Evolutionary conservation across 2,113 vertebrate species (phyloP).

Genomic region (Maccullochella peelii): DNA sequence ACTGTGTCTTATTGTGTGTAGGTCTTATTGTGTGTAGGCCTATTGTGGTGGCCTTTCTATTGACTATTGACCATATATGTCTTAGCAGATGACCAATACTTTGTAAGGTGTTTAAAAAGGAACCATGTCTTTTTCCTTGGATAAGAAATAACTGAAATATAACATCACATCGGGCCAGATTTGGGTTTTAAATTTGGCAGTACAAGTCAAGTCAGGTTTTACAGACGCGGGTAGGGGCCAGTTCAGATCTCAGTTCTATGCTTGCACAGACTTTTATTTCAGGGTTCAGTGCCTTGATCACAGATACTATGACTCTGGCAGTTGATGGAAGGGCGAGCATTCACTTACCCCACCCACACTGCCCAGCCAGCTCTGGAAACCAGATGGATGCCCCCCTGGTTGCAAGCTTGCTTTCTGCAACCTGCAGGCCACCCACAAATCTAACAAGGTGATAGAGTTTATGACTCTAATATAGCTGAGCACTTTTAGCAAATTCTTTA

Average conservation of each 20-base stretch:
- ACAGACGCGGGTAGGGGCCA: slow-evolving; percentile 7
- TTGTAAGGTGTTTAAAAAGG: neutral
- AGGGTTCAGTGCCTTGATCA: slow-evolving; percentile 56
- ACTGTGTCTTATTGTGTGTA: neutral
- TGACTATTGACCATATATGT: neutral
- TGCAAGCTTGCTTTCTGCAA: slow-evolving; percentile 53
- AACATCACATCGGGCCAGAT: neutral
- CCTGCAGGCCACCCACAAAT: slow-evolving; percentile 54
- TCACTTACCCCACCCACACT: slow-evolving; percentile 37
- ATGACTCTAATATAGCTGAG: slow-evolving; percentile 61
- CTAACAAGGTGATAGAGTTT: slow-evolving; percentile 63
- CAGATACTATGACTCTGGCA: slow-evolving; percentile 46
- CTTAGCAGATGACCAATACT: neutral
- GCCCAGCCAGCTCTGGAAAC: slow-evolving; percentile 38
- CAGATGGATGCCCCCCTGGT: slow-evolving; percentile 44
- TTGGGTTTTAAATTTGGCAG: slow-evolving; percentile 11
- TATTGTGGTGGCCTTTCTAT: neutral
- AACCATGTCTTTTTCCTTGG: neutral
- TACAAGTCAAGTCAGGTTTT: slow-evolving; percentile 14
- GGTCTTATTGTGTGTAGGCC: neutral
- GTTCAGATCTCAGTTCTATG: slow-evolving; percentile 31
- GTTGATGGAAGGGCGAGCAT: slow-evolving; percentile 45
- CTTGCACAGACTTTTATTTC: slow-evolving; percentile 40
- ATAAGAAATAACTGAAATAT: neutral
- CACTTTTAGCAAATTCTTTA: slow-evolving; percentile 66